These are phyloP conservation scores for Poecilia gillii DNA, from an alignment of 2,797 vertebrate genomes.

Conservation along the genomic window DNA sequence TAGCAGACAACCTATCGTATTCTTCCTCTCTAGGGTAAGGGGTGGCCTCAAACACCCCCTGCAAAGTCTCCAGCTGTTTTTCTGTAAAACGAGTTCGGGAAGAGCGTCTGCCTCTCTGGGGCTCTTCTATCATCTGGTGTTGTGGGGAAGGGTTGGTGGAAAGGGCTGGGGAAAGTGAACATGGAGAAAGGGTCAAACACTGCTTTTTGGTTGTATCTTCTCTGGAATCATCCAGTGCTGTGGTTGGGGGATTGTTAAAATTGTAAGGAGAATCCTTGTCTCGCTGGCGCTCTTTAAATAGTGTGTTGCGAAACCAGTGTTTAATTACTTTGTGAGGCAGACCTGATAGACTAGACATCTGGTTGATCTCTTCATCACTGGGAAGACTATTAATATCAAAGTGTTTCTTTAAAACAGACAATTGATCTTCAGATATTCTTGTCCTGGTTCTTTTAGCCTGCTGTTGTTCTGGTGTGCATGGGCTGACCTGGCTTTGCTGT, in stretches of 20 bases:
- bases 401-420: slow-evolving; percentile 90
- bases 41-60: slow-evolving; percentile 96
- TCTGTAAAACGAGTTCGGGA: slow-evolving; percentile 96
- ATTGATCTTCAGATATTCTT: slow-evolving; percentile 94
- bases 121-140: slow-evolving; percentile 81
- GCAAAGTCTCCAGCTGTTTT: slow-evolving; percentile 93
- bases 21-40: slow-evolving; percentile 99
- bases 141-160: slow-evolving; percentile 52
- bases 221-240: slow-evolving; percentile 90
- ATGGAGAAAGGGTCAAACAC: slow-evolving; percentile 72
- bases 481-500: slow-evolving; percentile 81
- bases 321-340: slow-evolving; percentile 98
- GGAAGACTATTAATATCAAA: slow-evolving; percentile 99
- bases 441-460: slow-evolving; percentile 95
- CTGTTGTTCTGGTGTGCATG: slow-evolving; percentile 88
- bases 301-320: slow-evolving; percentile 99
- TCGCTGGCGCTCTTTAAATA: slow-evolving; percentile 97
- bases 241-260: slow-evolving; percentile 96
- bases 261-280: slow-evolving; percentile 99
- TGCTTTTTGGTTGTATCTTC: slow-evolving; percentile 85
- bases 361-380: slow-evolving; percentile 95
- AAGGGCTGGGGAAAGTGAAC: slow-evolving; percentile 64
- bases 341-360: slow-evolving; percentile 92
- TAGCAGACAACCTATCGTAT: slow-evolving; percentile 93
- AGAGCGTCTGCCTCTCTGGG: slow-evolving; percentile 91